Conservation (phyloP, 2,113 vertebrate species). For the Capreolus pygargus region DNA sequence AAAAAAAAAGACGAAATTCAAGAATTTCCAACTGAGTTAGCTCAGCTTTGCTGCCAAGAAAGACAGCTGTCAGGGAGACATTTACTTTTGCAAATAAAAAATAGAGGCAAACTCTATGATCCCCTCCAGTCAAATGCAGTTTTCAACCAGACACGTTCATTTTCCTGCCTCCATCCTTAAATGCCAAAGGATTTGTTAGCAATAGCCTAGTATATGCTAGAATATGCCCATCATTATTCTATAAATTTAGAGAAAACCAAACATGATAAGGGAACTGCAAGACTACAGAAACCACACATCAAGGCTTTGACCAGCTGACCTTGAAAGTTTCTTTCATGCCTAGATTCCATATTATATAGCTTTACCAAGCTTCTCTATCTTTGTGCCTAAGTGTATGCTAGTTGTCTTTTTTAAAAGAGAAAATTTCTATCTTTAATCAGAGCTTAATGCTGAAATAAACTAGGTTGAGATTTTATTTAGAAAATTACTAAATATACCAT, state of each 20-base stretch:
- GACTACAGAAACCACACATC: not conserved
- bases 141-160: not conserved
- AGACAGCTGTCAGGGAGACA: not conserved
- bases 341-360: not conserved
- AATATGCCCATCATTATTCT: not conserved
- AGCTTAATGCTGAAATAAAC: slow-evolving; percentile 30
- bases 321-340: not conserved
- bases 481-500: slow-evolving; percentile 44
- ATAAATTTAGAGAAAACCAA: not conserved
- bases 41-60: not conserved
- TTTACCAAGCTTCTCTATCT: not conserved
- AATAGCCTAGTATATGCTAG: not conserved
- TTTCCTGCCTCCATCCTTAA: not conserved
- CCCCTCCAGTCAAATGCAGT: not conserved
- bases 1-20: not conserved
- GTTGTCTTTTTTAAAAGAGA: not conserved
- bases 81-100: not conserved
- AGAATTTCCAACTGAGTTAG: not conserved
- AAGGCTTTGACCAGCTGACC: not conserved
- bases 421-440: not conserved
- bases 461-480: not conserved
- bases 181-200: not conserved
- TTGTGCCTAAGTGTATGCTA: not conserved
- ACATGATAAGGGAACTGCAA: not conserved
- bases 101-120: not conserved